Evolutionary conservation across 2,113 vertebrate genomes (phyloP), one percentile per base, ranked within the genome.

Genomic region (Enhydra lutris): DNA sequence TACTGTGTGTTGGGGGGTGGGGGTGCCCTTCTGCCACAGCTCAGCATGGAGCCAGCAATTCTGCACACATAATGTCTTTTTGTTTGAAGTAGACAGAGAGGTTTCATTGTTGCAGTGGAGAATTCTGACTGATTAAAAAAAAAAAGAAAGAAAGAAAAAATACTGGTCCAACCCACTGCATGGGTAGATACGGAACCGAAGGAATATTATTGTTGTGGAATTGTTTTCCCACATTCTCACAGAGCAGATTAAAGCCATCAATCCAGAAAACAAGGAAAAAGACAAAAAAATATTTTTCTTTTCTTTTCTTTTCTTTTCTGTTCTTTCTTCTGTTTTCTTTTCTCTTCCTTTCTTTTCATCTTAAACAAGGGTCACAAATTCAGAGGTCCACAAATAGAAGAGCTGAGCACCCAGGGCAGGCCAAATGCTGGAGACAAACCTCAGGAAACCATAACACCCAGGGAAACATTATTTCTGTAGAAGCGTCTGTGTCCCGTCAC

Each of bases 1-100:
- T 3, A 31, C 6, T 18, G 31, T 1, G 17, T 11, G n/a, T 3
- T 47, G 15, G 14, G 10, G 17, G 8, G 3, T 4, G 18, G 0
- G 3, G 17, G 0, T 15, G 31, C 11, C 23, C 45, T 2, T 7
- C n/a, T 36, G 65, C 36, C 21, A 9, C 67, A 59, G 36, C 50
- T 69, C 78, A 34, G 3, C 3, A 12, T 18, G 23, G 31, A 93
- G 17, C 47, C 29, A 29, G 45, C 14, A 17, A 31, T 74, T 15
- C 80, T 69, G 42, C 10, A 13, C 7, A n/a, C 4, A 3, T 45
- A 1, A 21, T 24, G 29, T 18, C 11, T 74, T 69, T 78, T 15
- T 69, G 52, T 17, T 45, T 59, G 34, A 92, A 57, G 26, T 15
- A 13, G 36, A 39, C 24, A 18, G n/a, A 71, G 20, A 63, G 4